A percentile compares a stretch with the other conserved stretches of the same genome.
These are phyloP conservation scores for Caenorhabditis sp. DNA, from an alignment of 2,888 invertebrate species.

Conservation along the genomic window DNA sequence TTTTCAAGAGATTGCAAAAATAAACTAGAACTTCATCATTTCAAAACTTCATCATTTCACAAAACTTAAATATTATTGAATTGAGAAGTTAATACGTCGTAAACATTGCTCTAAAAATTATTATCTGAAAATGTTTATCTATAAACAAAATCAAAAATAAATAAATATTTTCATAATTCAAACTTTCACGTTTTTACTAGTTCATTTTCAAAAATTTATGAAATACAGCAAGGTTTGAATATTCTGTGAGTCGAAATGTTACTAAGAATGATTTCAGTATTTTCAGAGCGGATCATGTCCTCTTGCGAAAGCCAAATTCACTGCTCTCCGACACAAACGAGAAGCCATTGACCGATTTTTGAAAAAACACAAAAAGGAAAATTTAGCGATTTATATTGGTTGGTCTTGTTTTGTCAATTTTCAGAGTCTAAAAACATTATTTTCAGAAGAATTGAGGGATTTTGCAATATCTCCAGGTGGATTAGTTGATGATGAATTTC, in stretches of 20 bases:
- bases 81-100: too few species aligned
- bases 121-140: too few species aligned
- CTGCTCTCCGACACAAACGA: constrained; percentile 42
- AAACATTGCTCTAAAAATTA: too few species aligned
- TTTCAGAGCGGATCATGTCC: constrained; percentile 23
- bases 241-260: background rate
- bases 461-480: constrained; percentile 57
- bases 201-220: constrained; percentile 9
- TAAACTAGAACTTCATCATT: too few species aligned
- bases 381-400: constrained; percentile 46
- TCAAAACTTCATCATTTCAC: background rate
- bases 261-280: background rate
- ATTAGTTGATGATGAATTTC: constrained; percentile 59
- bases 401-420: too few species aligned
- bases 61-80: too few species aligned
- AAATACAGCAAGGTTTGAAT: background rate
- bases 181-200: background rate
- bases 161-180: background rate
- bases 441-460: constrained; percentile 50
- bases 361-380: constrained; percentile 39
- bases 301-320: constrained; percentile 40
- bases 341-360: constrained; percentile 47
- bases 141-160: constrained; percentile 6
- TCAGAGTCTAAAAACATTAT: too few species aligned
- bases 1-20: too few species aligned